phyloP scores from a whole-genome alignment of 2,113 vertebrate genomes.

The Otolemur garnettii region DNA sequence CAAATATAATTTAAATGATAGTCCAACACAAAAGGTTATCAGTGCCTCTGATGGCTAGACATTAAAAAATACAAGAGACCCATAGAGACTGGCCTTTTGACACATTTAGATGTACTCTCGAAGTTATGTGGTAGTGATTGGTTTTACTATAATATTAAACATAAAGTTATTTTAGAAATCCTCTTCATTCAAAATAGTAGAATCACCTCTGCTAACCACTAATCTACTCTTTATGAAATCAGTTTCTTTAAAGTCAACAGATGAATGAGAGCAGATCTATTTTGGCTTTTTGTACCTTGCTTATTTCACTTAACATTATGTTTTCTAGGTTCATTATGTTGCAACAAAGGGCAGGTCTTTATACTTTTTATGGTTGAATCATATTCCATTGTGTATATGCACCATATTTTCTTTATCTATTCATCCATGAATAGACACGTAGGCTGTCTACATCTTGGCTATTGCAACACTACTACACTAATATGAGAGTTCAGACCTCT shows the following conservation, averaged over 20 bases:
- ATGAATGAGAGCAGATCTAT: background rate
- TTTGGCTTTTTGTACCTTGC: background rate
- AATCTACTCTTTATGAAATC: background rate
- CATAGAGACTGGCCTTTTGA: fast-evolving
- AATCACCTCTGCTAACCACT: background rate
- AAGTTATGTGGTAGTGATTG: background rate
- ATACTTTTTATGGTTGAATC: background rate
- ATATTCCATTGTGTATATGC: background rate
- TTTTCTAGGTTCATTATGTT: background rate
- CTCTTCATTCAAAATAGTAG: background rate
- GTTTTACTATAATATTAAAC: background rate
- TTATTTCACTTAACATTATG: background rate
- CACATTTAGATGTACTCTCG: background rate
- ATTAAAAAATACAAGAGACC: background rate
- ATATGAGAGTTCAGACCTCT: background rate
- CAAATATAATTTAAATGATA: background rate
- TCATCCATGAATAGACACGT: background rate
- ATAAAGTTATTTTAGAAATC: background rate
- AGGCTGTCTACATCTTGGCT: background rate
- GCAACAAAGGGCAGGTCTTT: background rate
- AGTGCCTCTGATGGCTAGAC: background rate
- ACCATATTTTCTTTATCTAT: background rate
- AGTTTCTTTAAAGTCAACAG: background rate
- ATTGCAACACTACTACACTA: background rate
- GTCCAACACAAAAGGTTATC: background rate